These are phyloP conservation scores for Panopea generosa DNA, from an alignment of 2,888 invertebrate genomes.

Conservation along the genomic window DNA sequence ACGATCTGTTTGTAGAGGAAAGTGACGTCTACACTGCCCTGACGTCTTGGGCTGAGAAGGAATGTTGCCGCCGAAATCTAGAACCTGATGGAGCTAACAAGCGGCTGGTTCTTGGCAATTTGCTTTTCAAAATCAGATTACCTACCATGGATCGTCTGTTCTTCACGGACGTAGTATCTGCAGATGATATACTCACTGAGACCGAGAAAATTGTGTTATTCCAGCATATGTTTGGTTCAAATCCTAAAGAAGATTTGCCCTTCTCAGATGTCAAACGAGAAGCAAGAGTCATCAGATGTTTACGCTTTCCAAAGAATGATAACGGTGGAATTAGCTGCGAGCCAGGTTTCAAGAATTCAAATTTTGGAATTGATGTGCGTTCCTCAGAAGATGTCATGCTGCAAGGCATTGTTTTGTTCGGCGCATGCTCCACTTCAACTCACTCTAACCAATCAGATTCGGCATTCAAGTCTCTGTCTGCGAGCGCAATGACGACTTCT, in stretches of 20 bases:
- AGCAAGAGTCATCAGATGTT: slow-evolving; percentile 54
- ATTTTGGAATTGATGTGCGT: slow-evolving; percentile 61
- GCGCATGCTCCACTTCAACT: slow-evolving; percentile 52
- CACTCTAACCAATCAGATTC: slow-evolving; percentile 45
- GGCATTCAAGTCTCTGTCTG: not conserved
- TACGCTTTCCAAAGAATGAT: slow-evolving; percentile 55
- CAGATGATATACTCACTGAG: slow-evolving; percentile 86
- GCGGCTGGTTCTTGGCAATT: slow-evolving; percentile 62
- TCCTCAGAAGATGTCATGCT: slow-evolving; percentile 60
- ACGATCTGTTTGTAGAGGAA: slow-evolving; percentile 88
- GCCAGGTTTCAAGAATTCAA: slow-evolving; percentile 62
- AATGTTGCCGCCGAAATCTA: slow-evolving; percentile 63
- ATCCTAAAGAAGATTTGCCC: slow-evolving; percentile 42
- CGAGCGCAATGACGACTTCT: slow-evolving; percentile 19
- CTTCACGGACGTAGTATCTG: slow-evolving; percentile 88
- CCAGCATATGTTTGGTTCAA: slow-evolving; percentile 59
- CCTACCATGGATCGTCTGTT: slow-evolving; percentile 85
- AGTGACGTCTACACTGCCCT: slow-evolving; percentile 68
- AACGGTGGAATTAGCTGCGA: slow-evolving; percentile 53
- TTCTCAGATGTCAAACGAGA: slow-evolving; percentile 56
- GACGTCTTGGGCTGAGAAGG: slow-evolving; percentile 65
- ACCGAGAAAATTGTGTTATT: slow-evolving; percentile 54
- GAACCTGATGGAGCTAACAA: slow-evolving; percentile 55
- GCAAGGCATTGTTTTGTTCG: slow-evolving; percentile 57
- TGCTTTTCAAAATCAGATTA: slow-evolving; percentile 68